Evolutionary conservation across 1,140 invertebrate species (phyloP).

Genomic region (Contarinia nasturtii): DNA sequence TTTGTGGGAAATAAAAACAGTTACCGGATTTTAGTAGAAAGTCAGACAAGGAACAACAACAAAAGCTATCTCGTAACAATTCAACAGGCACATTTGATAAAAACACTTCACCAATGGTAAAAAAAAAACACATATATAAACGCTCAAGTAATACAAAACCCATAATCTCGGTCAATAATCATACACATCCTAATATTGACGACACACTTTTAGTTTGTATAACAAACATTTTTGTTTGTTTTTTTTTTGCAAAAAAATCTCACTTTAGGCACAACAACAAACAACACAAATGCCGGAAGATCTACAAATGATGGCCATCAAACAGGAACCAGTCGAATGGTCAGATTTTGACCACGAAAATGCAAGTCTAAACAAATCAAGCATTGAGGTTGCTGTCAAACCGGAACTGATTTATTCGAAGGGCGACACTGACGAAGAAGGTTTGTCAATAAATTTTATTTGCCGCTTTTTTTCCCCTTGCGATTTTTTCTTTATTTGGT

Average conservation of each 20-base stretch:
- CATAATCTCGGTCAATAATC: too few species aligned
- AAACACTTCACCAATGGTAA: slow-evolving; percentile 1
- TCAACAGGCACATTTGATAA: slow-evolving; percentile 4
- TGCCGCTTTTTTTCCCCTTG: too few species aligned
- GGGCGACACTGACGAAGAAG: slow-evolving; percentile 23
- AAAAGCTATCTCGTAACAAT: slow-evolving; percentile 2
- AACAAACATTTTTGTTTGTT: too few species aligned
- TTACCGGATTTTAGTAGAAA: too few species aligned
- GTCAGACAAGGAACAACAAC: slow-evolving; percentile 3
- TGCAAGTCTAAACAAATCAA: slow-evolving; percentile 24
- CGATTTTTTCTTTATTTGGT: too few species aligned
- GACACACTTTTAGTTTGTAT: too few species aligned
- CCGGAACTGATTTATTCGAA: slow-evolving; percentile 25
- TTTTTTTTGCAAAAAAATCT: too few species aligned
- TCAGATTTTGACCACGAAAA: slow-evolving; percentile 24
- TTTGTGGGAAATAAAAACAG: too few species aligned
- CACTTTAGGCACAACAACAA: slow-evolving; percentile 6
- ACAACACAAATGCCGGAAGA: slow-evolving; percentile 12
- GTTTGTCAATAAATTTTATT: too few species aligned
- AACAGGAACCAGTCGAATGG: slow-evolving; percentile 33
- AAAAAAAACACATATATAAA: slow-evolving; percentile 5
- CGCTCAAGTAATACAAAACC: neutral
- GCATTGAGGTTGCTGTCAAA: slow-evolving; percentile 32
- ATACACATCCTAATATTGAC: too few species aligned
- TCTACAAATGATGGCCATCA: slow-evolving; percentile 27